Evolutionary conservation across 2,888 invertebrate species (phyloP), one percentile per base, ranked within the genome.

Genomic region (Netelia fuscicornis): DNA sequence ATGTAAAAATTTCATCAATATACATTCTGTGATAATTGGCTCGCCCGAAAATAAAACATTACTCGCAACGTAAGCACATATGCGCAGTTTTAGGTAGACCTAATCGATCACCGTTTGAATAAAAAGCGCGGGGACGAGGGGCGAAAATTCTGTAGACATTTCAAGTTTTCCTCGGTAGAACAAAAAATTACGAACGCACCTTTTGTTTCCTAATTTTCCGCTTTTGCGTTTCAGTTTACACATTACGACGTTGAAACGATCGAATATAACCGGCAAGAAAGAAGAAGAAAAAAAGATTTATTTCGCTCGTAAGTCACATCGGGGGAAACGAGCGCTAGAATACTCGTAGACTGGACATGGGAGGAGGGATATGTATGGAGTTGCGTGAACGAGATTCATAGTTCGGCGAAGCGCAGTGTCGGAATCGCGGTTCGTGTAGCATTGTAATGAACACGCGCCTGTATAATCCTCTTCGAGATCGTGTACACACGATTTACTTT

Each of bases 391-490:
- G 81, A 81, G 68, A 68, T 72, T 77, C 81, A 64, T 74, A 78
- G 58, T 83, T 42, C 71, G 77, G 54, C 76, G 81, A 74, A 64
- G 80, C 75, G 65, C 56, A 71, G 68, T 78, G 68, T 81, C 60
- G 81, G 84, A 84, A 81, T 81, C 72, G 77, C 72, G 84, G 84
- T 84, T 84, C 74, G 84, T 72, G 77, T 84, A 84, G 84, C 81
- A 81, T 84, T 84, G 72, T 84, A 81, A 84, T 81, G 77, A 77
- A 81, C 77, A 65, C 83, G 80, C 60, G 23, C 58, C 60, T 68
- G 84, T 84, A 74, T 80, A 68, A 84, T 84, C 74, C 64, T 74
- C 17, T 56, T 80, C 13, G 25, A 74, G 81, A 84, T 84, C 72
- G 75, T 56, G 37, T 64, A 70, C 52, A 65, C 76, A 71, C 71